A percentile compares a stretch with the other conserved stretches of the same genome.
Conservation (phyloP, 2,113 vertebrate genomes). For the Oncorhynchus masou region DNA sequence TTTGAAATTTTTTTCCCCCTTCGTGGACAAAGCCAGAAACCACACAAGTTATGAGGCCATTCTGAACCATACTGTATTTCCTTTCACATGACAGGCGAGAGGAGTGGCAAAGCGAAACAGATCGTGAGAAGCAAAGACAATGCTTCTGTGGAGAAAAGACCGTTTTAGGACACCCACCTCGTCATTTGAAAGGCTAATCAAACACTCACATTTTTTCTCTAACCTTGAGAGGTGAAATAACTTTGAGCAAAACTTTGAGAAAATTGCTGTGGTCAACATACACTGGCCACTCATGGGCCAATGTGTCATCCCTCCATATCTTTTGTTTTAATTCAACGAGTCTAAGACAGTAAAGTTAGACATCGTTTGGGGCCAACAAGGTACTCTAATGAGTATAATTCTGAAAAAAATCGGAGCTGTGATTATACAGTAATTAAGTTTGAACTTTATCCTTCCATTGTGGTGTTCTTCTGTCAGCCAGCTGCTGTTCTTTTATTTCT, state of each 20-base stretch:
- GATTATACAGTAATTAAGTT: slow-evolving; percentile 21
- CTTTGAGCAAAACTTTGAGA: neutral
- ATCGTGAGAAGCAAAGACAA: slow-evolving; percentile 3
- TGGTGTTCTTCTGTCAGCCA: neutral
- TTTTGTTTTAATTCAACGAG: slow-evolving; percentile 31
- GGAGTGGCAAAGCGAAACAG: neutral
- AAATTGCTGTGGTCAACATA: slow-evolving; percentile 22
- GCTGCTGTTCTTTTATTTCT: neutral
- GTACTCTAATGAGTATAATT: slow-evolving; percentile 44
- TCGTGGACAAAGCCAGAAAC: neutral
- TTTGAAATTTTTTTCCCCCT: neutral
- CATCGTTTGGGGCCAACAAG: slow-evolving; percentile 24
- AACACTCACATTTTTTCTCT: neutral
- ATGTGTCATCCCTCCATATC: slow-evolving; percentile 9
- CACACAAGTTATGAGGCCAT: neutral
- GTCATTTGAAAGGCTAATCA: slow-evolving; percentile 16
- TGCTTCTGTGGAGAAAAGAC: neutral
- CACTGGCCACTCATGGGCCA: neutral
- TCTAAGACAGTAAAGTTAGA: slow-evolving; percentile 37
- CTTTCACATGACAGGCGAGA: slow-evolving; percentile 4
- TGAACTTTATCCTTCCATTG: slow-evolving; percentile 24
- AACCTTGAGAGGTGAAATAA: slow-evolving; percentile 2
- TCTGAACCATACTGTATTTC: neutral
- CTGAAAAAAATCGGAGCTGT: slow-evolving; percentile 2
- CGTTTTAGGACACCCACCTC: neutral